A percentile compares a stretch with the other conserved stretches of the same genome.
These are phyloP conservation scores for Pontoporia blainvillei DNA, from an alignment of 2,113 vertebrate genomes.

Conservation along the genomic window DNA sequence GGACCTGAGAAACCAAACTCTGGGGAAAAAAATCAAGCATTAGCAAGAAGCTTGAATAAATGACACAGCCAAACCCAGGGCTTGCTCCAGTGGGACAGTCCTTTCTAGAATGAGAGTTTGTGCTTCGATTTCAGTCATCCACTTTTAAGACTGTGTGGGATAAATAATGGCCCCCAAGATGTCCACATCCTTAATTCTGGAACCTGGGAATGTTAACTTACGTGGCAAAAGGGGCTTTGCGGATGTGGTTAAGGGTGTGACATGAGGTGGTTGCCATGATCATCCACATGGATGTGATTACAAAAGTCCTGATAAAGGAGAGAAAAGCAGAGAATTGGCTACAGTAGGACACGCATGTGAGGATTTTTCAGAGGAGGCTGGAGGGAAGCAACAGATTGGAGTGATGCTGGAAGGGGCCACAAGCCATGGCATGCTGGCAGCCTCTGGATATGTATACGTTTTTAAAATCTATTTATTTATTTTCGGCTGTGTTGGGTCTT, in stretches of 20 bases:
- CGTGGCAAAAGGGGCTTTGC: background rate
- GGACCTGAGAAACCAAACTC: background rate
- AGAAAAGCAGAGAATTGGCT: background rate
- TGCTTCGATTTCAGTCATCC: background rate
- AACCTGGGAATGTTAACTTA: too few relatives aligned
- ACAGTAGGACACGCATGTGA: accelerated
- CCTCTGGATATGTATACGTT: background rate
- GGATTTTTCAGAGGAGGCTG: background rate
- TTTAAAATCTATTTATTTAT: too few relatives aligned
- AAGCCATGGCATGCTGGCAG: accelerated
- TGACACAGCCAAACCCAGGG: accelerated
- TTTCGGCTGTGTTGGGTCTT: too few relatives aligned
- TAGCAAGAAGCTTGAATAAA: background rate
- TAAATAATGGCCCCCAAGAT: background rate
- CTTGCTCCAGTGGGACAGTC: too few relatives aligned
- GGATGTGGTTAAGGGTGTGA: background rate
- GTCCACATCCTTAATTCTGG: background rate
- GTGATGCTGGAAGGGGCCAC: too few relatives aligned
- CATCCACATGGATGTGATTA: accelerated
- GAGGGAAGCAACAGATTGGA: background rate
- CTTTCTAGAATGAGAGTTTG: background rate
- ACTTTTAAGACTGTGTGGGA: background rate
- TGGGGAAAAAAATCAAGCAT: accelerated
- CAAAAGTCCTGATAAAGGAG: too few relatives aligned
- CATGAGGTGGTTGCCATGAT: background rate